These are phyloP conservation scores for Hoplias malabaricus DNA, from an alignment of 2,113 vertebrate genomes.

Conservation along the genomic window DNA sequence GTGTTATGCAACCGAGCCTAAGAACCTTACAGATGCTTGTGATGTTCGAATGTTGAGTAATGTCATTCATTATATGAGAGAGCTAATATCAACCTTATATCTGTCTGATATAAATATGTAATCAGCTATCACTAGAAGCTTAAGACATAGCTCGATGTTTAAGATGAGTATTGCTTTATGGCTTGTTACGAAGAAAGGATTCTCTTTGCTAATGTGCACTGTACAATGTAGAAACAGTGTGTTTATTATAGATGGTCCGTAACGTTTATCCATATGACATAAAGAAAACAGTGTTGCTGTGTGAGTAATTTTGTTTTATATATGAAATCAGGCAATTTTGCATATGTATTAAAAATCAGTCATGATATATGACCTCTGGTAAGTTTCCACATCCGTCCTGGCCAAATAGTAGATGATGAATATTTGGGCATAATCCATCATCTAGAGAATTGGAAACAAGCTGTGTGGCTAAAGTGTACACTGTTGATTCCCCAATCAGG, in stretches of 20 bases:
- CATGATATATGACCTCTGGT: conserved; percentile 11
- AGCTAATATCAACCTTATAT: background rate
- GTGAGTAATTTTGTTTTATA: too few species aligned
- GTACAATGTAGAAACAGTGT: background rate
- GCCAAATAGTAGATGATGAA: background rate
- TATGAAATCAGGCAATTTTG: conserved; percentile 40
- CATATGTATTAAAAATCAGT: conserved; percentile 62
- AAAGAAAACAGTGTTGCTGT: conserved; percentile 34
- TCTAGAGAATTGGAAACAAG: too few species aligned
- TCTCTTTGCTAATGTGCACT: background rate
- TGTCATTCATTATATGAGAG: background rate
- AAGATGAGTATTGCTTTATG: background rate
- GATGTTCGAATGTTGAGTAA: background rate
- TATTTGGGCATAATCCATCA: too few species aligned
- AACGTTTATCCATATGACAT: background rate
- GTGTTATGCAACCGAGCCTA: too few species aligned
- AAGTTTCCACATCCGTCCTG: conserved; percentile 45
- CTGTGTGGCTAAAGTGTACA: too few species aligned
- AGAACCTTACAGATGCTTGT: too few species aligned
- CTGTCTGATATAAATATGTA: background rate
- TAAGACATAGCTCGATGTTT: background rate
- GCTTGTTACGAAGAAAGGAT: background rate
- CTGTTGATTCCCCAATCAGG: too few species aligned
- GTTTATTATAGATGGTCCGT: conserved; percentile 6
- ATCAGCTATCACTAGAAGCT: background rate